A percentile compares a stretch with the other conserved stretches of the same genome.
Conservation (phyloP, 2,888 invertebrate genomes). For the Leptinotarsa haldemani region DNA sequence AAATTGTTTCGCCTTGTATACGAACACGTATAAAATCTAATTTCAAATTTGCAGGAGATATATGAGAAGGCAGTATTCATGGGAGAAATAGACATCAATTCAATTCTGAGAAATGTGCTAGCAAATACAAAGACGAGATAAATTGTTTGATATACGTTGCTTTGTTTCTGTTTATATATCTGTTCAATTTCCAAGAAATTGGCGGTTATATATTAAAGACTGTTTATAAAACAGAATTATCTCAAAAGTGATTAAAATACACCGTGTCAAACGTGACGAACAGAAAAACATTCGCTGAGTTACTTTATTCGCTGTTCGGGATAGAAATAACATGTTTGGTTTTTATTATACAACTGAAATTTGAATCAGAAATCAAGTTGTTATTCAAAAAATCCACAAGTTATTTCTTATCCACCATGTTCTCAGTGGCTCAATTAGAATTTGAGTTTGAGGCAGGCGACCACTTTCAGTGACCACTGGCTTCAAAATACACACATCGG, state of each 20-base stretch:
- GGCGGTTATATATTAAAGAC: not conserved
- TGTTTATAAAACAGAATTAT: slow-evolving; percentile 9
- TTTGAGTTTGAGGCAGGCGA: no score
- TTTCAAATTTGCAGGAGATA: slow-evolving; percentile 6
- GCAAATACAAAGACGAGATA: slow-evolving; percentile 21
- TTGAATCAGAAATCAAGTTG: no score
- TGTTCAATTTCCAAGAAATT: slow-evolving; percentile 5
- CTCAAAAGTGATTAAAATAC: slow-evolving; percentile 13
- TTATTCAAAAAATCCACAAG: no score
- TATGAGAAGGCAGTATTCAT: not conserved
- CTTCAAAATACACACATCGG: no score
- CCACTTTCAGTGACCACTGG: no score
- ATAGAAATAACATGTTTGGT: no score
- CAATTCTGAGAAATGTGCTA: slow-evolving; percentile 21
- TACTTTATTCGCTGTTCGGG: no score
- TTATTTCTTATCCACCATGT: no score
- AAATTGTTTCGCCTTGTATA: not conserved
- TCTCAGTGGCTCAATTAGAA: no score
- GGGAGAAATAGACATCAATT: slow-evolving; percentile 2
- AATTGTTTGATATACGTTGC: slow-evolving; percentile 18
- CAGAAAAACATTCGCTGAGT: not conserved
- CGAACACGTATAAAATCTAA: not conserved
- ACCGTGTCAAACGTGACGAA: not conserved
- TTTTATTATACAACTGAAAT: no score
- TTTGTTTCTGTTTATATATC: slow-evolving; percentile 20